Base-by-base conservation (phyloP, 2,113 vertebrate genomes). In the Willisornis vidua region DNA sequence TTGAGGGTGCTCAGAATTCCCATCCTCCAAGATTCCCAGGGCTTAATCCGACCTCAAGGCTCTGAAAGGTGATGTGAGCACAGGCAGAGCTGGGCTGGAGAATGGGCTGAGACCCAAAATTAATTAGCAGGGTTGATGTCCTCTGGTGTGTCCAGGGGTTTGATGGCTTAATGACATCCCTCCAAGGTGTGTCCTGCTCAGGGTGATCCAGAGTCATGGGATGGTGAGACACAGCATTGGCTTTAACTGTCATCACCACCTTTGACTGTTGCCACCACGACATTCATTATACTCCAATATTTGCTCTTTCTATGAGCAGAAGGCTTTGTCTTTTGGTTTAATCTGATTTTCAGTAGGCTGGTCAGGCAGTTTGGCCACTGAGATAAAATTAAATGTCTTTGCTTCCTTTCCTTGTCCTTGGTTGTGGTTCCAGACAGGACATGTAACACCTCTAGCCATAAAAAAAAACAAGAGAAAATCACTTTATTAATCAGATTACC, bases 401-500 rank as follows among this genome's bases (percentile, higher is more conserved):
- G 7, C 4, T 16, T 79, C 15, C 5, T 63, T 35, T 67, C 19
- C 15, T 85, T 93, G 10, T 55, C 19, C 6, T 11, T 85, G 7
- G 8, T 12, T 85, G 17, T 61, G 55, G 18, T 58, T 35, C 51
- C 55, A 70, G 23, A 48, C 9, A 65, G 10, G 23, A 52, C 6
- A n/a, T 1, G 1, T 46, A 46, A n/a, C 1, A 10, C 8, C 5
- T 10, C 19, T 28, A 71, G 12, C 4, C 10, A 12, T 51, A 8
- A 51, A 51, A 51, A 49, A 22, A 48, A 22, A 35, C 14, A 37
- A 23, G 15, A 7, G 22, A 16, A 39, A 70, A 12, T 0, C 7
- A 72, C 11, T 65, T 66, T 28, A 29, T 9, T 45, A 26, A 62
- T 58, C 14, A 46, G 7, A 67, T 67, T 41, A 41, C 5, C 7